Conservation (phyloP, 2,113 vertebrate genomes). For the Willisornis vidua region DNA sequence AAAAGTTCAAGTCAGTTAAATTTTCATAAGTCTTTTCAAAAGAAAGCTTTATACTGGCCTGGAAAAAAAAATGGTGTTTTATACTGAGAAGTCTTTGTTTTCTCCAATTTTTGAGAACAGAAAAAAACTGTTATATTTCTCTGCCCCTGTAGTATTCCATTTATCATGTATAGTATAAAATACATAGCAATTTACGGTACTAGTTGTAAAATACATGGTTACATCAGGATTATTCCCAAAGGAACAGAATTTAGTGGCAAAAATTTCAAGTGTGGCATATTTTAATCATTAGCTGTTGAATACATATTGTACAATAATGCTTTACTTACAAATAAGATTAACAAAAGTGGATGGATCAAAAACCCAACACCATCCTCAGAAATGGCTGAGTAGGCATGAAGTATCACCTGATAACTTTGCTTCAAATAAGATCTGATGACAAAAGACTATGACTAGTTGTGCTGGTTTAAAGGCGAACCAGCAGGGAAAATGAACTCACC, state of each 20-base stretch:
- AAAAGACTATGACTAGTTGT: not conserved
- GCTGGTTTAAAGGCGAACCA: no score
- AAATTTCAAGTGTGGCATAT: not conserved
- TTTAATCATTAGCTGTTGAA: not conserved
- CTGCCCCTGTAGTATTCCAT: not conserved
- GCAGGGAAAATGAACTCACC: no score
- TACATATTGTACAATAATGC: not conserved
- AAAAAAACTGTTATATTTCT: not conserved
- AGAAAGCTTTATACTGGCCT: not conserved
- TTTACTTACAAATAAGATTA: not conserved
- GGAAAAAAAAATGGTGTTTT: not conserved
- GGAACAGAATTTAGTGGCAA: not conserved
- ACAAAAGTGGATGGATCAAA: not conserved
- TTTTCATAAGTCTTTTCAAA: not conserved
- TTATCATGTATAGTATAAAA: not conserved
- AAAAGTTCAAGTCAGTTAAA: not conserved
- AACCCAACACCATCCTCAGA: not conserved
- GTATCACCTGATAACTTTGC: not conserved
- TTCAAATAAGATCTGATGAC: not conserved
- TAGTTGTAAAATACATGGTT: not conserved
- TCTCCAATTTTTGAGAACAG: not conserved
- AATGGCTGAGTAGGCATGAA: not conserved
- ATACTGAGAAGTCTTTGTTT: not conserved
- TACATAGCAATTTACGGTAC: not conserved
- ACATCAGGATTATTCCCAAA: not conserved